Percentiles rank a stretch among this genome's conserved stretches.
phyloP scores from a whole-genome alignment of 2,113 vertebrate species.

The Macroglossus sobrinus region DNA sequence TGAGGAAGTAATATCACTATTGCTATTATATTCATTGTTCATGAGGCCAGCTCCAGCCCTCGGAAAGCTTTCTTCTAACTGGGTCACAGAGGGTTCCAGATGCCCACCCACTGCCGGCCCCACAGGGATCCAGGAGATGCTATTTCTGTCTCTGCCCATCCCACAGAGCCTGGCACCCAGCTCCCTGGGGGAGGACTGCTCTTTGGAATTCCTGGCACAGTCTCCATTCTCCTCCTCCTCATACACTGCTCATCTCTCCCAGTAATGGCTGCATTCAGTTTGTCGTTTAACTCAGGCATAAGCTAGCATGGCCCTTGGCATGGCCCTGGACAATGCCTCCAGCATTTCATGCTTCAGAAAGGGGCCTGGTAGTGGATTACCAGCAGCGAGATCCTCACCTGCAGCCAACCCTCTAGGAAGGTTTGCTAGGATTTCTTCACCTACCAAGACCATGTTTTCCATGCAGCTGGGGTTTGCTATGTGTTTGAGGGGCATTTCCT shows the following conservation, averaged over 20 bases:
- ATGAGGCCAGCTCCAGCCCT: conserved; percentile 15
- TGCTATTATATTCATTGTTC: not conserved
- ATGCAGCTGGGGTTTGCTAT: not conserved
- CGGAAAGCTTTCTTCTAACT: conserved; percentile 55
- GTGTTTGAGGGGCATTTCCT: not conserved
- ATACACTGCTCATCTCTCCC: conserved; percentile 59
- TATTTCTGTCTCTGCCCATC: conserved; percentile 68
- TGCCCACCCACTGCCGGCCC: conserved; percentile 67
- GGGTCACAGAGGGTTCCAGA: conserved; percentile 70
- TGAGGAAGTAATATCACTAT: not conserved
- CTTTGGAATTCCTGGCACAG: conserved; percentile 70
- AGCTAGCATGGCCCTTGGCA: not conserved
- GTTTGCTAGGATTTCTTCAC: not conserved
- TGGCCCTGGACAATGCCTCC: not conserved
- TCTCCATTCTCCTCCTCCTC: conserved; percentile 60
- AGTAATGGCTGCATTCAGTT: not conserved
- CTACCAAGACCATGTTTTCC: not conserved
- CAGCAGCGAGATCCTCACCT: not conserved
- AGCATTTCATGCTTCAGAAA: not conserved
- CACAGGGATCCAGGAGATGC: conserved; percentile 59
- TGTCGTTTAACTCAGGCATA: conserved; percentile 13
- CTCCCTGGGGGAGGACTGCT: conserved; percentile 71
- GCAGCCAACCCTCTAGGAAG: not conserved
- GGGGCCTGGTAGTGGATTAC: not conserved
- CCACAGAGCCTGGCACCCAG: conserved; percentile 74